These are phyloP conservation scores for Diplolepis rosae DNA, from an alignment of 2,888 invertebrate genomes.

Conservation along the genomic window DNA sequence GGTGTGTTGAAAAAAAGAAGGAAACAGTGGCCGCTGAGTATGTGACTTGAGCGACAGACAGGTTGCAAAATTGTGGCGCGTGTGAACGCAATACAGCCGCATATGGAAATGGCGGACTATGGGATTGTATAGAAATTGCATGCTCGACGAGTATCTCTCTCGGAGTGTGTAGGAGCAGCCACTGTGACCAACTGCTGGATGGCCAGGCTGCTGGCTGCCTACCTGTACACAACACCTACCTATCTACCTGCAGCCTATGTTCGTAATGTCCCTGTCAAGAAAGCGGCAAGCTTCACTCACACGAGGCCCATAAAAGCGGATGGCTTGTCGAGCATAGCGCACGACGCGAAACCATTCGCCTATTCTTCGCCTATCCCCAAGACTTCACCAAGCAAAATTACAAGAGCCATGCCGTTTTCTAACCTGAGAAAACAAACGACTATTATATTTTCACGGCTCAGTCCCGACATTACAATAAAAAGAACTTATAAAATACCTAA, in stretches of 20 bases:
- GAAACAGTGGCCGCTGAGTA: constrained; percentile 40
- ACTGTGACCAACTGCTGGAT: constrained; percentile 64
- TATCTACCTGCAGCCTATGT: constrained; percentile 42
- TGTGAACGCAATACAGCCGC: constrained; percentile 60
- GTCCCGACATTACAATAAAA: constrained; percentile 22
- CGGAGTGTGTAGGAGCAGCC: constrained; percentile 66
- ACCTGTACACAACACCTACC: constrained; percentile 44
- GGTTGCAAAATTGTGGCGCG: constrained; percentile 63
- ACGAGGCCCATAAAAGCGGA: constrained; percentile 65
- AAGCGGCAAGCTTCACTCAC: constrained; percentile 64
- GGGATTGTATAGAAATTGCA: constrained; percentile 72
- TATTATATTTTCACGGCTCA: constrained; percentile 27
- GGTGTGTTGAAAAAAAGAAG: constrained; percentile 32
- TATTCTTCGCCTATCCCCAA: constrained; percentile 13
- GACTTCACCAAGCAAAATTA: not conserved
- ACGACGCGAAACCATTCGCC: constrained; percentile 39
- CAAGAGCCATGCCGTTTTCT: constrained; percentile 30
- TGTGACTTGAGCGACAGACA: constrained; percentile 53
- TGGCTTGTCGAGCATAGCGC: constrained; percentile 57
- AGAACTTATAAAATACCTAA: constrained; percentile 24
- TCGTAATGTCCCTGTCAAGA: constrained; percentile 70
- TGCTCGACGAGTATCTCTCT: too few species aligned
- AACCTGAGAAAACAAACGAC: constrained; percentile 25
- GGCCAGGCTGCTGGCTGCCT: constrained; percentile 44
- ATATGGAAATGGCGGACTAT: constrained; percentile 68